These are phyloP conservation scores for Leptinotarsa lineolata DNA, from an alignment of 1,140 invertebrate species.

Conservation along the genomic window DNA sequence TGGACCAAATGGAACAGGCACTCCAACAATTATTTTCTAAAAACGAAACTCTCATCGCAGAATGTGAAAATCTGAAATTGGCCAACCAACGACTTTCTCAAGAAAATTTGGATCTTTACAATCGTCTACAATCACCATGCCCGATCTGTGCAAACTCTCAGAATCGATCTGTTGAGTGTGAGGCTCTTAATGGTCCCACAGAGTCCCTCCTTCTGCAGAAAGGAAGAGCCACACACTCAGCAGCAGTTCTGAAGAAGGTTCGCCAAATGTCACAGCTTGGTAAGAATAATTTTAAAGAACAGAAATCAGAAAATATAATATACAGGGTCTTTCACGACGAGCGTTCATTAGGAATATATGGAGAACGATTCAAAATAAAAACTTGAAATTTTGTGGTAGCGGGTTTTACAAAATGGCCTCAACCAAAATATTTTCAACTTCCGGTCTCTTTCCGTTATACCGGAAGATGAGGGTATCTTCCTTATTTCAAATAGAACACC, in stretches of 20 bases:
- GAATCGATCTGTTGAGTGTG: constrained; percentile 61
- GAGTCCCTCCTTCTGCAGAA: constrained; percentile 84
- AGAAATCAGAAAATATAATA: neutral
- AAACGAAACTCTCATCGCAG: constrained; percentile 67
- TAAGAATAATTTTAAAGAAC: neutral
- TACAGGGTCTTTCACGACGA: no score
- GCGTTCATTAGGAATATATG: no score
- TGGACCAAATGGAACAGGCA: constrained; percentile 83
- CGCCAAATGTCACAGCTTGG: constrained; percentile 36
- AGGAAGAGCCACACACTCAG: constrained; percentile 70
- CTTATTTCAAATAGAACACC: no score
- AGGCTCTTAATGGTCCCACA: constrained; percentile 71
- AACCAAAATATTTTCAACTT: no score
- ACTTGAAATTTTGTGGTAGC: no score
- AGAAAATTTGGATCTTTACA: constrained; percentile 67
- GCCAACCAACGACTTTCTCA: constrained; percentile 68
- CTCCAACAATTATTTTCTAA: constrained; percentile 67
- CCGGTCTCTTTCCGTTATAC: no score
- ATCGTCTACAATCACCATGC: constrained; percentile 59
- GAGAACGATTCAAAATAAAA: no score
- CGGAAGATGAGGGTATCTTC: no score
- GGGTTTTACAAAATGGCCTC: no score
- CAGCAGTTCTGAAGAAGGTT: constrained; percentile 58
- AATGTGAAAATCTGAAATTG: constrained; percentile 67
- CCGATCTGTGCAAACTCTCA: constrained; percentile 55